Evolutionary conservation across 2,113 vertebrate genomes (phyloP).

Genomic region (Xenotilapia longispinis): DNA sequence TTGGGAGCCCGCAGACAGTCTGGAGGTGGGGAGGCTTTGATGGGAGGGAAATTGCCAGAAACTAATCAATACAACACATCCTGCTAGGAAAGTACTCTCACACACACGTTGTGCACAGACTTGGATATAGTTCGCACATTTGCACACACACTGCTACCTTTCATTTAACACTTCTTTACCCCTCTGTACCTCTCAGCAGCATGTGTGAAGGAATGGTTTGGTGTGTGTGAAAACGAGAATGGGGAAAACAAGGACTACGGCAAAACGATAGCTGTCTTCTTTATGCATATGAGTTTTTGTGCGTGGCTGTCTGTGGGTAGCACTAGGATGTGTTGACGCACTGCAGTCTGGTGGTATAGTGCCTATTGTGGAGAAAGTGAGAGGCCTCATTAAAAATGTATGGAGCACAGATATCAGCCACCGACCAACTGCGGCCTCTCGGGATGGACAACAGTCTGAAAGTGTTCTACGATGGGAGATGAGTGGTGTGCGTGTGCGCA

Average conservation of each 20-base stretch:
- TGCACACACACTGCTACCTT: background rate
- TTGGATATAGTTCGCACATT: background rate
- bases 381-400: slow-evolving; percentile 65
- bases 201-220: slow-evolving; percentile 12
- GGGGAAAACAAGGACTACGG: background rate
- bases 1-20: slow-evolving; percentile 48
- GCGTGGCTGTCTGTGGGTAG: background rate
- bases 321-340: slow-evolving; percentile 61
- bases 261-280: background rate
- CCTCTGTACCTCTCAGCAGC: background rate
- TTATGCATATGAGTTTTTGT: background rate
- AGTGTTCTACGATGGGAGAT: background rate
- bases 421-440: slow-evolving; percentile 29
- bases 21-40: slow-evolving; percentile 35
- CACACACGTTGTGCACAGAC: background rate
- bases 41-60: slow-evolving; percentile 51
- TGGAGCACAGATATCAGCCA: slow-evolving; percentile 44
- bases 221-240: background rate
- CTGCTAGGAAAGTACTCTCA: slow-evolving; percentile 44
- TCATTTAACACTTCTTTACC: background rate
- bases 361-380: slow-evolving; percentile 68
- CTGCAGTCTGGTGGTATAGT: slow-evolving; percentile 66
- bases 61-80: slow-evolving; percentile 72
- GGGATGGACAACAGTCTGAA: background rate
- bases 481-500: background rate